A percentile compares a stretch with the other conserved stretches of the same genome.
These are phyloP conservation scores for Ostrea edulis DNA, from an alignment of 1,140 invertebrate species.

Conservation along the genomic window DNA sequence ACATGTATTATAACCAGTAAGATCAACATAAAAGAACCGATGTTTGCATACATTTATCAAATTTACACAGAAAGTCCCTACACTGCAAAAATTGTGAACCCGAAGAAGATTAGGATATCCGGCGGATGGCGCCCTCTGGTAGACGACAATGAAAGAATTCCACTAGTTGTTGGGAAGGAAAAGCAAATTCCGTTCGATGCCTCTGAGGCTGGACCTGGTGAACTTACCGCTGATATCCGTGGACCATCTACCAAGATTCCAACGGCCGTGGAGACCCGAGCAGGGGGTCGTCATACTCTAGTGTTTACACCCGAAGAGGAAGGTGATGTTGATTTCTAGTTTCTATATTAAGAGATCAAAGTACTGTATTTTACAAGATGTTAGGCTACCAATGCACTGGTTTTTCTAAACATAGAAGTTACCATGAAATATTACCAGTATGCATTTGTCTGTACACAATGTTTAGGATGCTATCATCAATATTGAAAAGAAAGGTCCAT, in stretches of 20 bases:
- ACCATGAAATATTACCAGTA: too few relatives aligned
- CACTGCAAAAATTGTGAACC: constrained; percentile 86
- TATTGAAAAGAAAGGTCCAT: too few relatives aligned
- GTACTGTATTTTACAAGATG: too few relatives aligned
- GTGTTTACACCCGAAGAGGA: constrained; percentile 75
- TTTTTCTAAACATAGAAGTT: too few relatives aligned
- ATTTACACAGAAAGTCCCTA: constrained; percentile 84
- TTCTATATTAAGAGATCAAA: too few relatives aligned
- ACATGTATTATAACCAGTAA: background rate
- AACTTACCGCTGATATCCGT: constrained; percentile 86
- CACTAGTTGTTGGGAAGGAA: constrained; percentile 83
- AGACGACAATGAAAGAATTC: constrained; percentile 86
- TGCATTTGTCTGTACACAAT: too few relatives aligned
- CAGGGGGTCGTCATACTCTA: constrained; percentile 70
- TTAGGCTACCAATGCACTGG: too few relatives aligned
- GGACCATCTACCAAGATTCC: constrained; percentile 83
- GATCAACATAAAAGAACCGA: background rate
- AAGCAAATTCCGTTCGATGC: constrained; percentile 84
- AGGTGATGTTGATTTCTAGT: constrained; percentile 58
- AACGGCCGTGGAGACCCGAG: constrained; percentile 68
- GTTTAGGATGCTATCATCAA: too few relatives aligned
- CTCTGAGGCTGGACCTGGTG: constrained; percentile 84
- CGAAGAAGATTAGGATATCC: constrained; percentile 82
- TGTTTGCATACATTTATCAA: background rate
- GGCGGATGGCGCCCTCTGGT: constrained; percentile 86